phyloP scores from a whole-genome alignment of 2,113 vertebrate species.

The Cochlearius cochlearius region DNA sequence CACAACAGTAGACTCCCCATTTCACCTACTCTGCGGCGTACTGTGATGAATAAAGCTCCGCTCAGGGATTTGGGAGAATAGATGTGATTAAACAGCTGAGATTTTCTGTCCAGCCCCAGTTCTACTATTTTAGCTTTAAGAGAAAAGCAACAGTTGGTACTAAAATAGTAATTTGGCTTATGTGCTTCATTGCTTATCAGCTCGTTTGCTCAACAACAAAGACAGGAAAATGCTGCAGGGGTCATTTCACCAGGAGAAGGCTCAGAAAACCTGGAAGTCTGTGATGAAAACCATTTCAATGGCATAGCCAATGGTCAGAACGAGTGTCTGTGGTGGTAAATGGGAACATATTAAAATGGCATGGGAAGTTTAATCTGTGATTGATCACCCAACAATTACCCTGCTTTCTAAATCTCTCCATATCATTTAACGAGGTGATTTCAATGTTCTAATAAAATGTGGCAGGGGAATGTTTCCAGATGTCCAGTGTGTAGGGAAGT shows the following conservation, averaged over 20 bases:
- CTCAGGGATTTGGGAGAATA: not conserved
- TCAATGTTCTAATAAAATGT: conserved; percentile 61
- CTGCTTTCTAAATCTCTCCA: conserved; percentile 8
- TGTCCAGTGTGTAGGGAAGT: not conserved
- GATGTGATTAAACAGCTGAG: not conserved
- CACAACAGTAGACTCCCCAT: not conserved
- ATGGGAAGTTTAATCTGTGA: conserved; percentile 3
- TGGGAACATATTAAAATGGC: conserved; percentile 18
- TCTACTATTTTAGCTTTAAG: not conserved
- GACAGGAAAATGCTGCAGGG: not conserved
- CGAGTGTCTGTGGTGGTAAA: conserved; percentile 28
- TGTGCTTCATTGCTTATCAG: not conserved
- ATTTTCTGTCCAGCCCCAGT: not conserved
- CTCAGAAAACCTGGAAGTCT: conserved; percentile 15
- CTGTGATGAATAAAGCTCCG: not conserved
- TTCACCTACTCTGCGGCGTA: not conserved
- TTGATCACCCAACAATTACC: conserved; percentile 35
- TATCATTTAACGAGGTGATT: conserved; percentile 50
- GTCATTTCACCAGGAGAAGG: not conserved
- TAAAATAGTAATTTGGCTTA: not conserved
- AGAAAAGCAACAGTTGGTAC: not conserved
- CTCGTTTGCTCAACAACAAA: not conserved
- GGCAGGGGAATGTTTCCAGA: conserved; percentile 53
- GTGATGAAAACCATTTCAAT: conserved; percentile 23
- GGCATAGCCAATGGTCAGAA: not conserved